Base-by-base conservation (phyloP, 2,113 vertebrate species). In the Neodon shergylaensis region DNA sequence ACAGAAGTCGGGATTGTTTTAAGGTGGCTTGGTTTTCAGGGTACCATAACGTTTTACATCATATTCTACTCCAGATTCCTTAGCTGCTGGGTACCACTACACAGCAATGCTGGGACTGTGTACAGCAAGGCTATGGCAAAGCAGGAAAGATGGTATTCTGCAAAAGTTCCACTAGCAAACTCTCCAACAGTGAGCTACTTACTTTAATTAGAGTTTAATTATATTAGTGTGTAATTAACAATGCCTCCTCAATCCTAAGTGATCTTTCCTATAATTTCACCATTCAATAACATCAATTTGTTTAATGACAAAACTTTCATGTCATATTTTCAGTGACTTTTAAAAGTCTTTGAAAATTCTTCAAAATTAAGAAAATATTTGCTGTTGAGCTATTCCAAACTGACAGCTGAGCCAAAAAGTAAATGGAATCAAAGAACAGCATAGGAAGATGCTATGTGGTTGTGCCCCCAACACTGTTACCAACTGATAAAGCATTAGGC, bases 261-360 rank as follows among this genome's bases (percentile, higher is more conserved):
- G 74, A 93, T 94, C 49, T 83, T 82, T 95, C 73, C 73, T n/a
- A 89, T 90, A 76, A 86, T 52, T 84, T 73, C 21, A 95, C 39
- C 28, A 86, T 10, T 79, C 33, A 76, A 28, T 13, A 68, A 65
- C 31, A 92, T 49, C 83, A 82, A 16, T 39, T 87, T 82, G 86
- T n/a, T 49, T 47, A 17, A 83, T 66, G 84, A 89, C 81, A 74
- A 90, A 91, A 86, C 61, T 31, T 49, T 81, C 2, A 94, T 3
- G 10, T 31, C 22, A 44, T 68, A 82, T 94, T 21, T 91, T 96
- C 61, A 68, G 54, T 78, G 63, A 77, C 88, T 82, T 82, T 58
- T 93, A 87, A 49, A 94, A 54, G 44, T 73, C 89, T 86, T 68
- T 90, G 74, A 92, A 95, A 92, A 88, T 68, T 82, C n/a, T 94